Evolutionary conservation across 2,113 vertebrate species (phyloP), one percentile per base, ranked within the genome.

Genomic region (Alligator sinensis): DNA sequence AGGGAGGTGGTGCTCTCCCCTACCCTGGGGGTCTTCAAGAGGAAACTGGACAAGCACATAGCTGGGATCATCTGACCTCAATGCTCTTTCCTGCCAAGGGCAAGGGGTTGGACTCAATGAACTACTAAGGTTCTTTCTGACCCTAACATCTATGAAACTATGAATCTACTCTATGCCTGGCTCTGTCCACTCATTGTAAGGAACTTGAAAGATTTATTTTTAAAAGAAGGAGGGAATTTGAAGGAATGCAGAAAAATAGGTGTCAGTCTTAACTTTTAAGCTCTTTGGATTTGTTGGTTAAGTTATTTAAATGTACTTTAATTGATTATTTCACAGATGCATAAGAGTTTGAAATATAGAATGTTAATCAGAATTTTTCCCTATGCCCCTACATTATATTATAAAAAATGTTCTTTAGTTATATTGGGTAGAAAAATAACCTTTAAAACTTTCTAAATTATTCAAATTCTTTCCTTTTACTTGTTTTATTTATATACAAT

Each of bases 301-400:
- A 82, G 76, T 70, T 89, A 90, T 86, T 95, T 80, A 79, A 95
- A 70, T 57, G 82, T 66, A 14, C 82, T 92, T 92, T 95, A 94
- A 92, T 86, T 94, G 72, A 84, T 91, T 93, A 27, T 5, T 60
- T 86, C 90, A 25, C 74, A 75, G 95, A 89, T 27, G 86, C 28
- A 87, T 75, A 70, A 11, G 28, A 2, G 80, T 96, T 94, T 91
- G 63, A 95, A 93, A 80, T 87, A 74, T 28, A 94, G 15, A 58
- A 76, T 82, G 8, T 24, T 94, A 95, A 84, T 80, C 80, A 90
- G 47, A 63, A 9, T 47, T 68, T 87, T 78, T n/a, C 47, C 79
- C 2, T 77, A 47, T 89, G 92, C 80, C 54, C 14, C 59, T 12
- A 62, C 6, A 61, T 9, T 12, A 28, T 76, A 54, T 94, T 87